Percentiles rank a stretch among this genome's conserved stretches.
phyloP scores from a whole-genome alignment of 1,140 invertebrate species.

The Drosophila bocqueti region DNA sequence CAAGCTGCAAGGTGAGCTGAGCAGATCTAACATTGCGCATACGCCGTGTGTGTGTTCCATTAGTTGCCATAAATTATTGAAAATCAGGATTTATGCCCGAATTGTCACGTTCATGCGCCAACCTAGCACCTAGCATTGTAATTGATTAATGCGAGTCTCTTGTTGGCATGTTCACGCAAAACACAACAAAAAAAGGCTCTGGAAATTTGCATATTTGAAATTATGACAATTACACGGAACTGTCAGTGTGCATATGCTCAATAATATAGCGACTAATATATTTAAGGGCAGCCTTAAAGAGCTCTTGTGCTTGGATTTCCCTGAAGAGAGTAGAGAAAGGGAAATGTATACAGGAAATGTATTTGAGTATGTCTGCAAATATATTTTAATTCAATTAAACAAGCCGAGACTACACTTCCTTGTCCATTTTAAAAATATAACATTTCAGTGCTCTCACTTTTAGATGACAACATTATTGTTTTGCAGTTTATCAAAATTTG shows the following conservation, averaged over 20 bases:
- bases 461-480: not conserved
- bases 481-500: not conserved
- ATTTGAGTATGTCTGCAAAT: not conserved
- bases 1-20: constrained; percentile 18
- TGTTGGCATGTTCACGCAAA: constrained; percentile 34
- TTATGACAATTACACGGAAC: constrained; percentile 50
- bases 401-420: not conserved
- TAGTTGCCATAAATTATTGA: constrained; percentile 77
- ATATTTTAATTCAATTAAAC: not conserved
- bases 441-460: not conserved
- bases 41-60: constrained; percentile 73
- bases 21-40: constrained; percentile 54
- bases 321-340: not conserved
- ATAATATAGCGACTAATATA: constrained; percentile 5
- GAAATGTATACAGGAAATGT: not conserved
- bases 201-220: constrained; percentile 53
- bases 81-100: constrained; percentile 73
- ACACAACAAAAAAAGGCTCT: constrained; percentile 6
- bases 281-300: not conserved
- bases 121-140: constrained; percentile 46
- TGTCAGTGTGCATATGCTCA: constrained; percentile 38
- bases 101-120: constrained; percentile 66
- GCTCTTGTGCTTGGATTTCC: not conserved
- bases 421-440: not conserved
- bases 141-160: constrained; percentile 70